These are phyloP conservation scores for Rhabditophanes sp. DNA, from an alignment of 2,888 invertebrate genomes.

Conservation along the genomic window DNA sequence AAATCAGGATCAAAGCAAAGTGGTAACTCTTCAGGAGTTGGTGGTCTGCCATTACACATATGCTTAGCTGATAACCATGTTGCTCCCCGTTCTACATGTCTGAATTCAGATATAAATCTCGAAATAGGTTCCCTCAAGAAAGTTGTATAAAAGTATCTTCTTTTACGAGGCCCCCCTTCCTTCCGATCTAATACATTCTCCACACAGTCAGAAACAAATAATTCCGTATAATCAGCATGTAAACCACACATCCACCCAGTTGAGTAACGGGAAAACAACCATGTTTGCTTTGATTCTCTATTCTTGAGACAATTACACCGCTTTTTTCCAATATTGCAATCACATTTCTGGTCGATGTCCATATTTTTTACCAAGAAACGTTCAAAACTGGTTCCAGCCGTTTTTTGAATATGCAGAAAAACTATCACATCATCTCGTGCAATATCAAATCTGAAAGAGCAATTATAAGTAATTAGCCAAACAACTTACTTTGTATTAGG, in stretches of 20 bases:
- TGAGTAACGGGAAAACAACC: constrained; percentile 91
- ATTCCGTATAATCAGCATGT: constrained; percentile 76
- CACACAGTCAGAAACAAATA: constrained; percentile 57
- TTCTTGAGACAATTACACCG: constrained; percentile 42
- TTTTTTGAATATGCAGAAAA: constrained; percentile 94
- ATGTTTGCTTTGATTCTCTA: constrained; percentile 58
- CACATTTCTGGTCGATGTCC: constrained; percentile 76
- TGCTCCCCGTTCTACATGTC: constrained; percentile 69
- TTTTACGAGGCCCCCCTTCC: constrained; percentile 51
- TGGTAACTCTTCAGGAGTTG: constrained; percentile 66
- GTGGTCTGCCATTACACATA: constrained; percentile 49
- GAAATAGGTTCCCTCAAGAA: constrained; percentile 80
- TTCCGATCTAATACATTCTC: constrained; percentile 58
- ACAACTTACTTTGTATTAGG: constrained; percentile 7
- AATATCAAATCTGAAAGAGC: constrained; percentile 37
- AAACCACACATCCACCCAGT: constrained; percentile 93
- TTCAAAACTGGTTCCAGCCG: constrained; percentile 90
- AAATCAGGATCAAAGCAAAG: constrained; percentile 46
- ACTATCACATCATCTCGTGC: constrained; percentile 87
- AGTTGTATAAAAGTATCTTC: constrained; percentile 82
- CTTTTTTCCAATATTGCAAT: constrained; percentile 54
- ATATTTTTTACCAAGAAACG: constrained; percentile 85
- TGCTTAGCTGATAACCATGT: constrained; percentile 46
- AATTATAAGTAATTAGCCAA: constrained; percentile 3
- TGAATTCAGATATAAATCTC: constrained; percentile 83